These are phyloP conservation scores for Conistra vaccinii DNA, from an alignment of 2,888 invertebrate genomes.

Conservation along the genomic window DNA sequence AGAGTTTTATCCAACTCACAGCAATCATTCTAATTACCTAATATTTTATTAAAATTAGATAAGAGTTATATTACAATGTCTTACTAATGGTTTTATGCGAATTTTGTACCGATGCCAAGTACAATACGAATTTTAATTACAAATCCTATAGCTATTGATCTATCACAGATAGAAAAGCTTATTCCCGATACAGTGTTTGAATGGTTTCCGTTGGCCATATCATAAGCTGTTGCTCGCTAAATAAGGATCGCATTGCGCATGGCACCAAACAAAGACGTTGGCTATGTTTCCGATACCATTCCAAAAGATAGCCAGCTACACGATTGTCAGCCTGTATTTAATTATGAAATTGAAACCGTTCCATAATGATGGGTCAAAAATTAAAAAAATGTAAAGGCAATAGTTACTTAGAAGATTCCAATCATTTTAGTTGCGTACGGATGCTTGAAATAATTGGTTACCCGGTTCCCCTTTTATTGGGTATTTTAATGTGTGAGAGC, in stretches of 20 bases:
- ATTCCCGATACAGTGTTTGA: slow-evolving; percentile 33
- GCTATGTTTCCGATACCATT: slow-evolving; percentile 35
- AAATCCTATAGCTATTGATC: slow-evolving; percentile 16
- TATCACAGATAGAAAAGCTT: slow-evolving; percentile 42
- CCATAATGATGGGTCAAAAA: background rate
- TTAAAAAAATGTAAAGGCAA: background rate
- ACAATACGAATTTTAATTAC: slow-evolving; percentile 18
- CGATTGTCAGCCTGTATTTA: background rate
- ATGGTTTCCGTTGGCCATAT: slow-evolving; percentile 64
- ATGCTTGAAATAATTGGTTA: background rate
- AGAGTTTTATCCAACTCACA: background rate
- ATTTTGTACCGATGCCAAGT: background rate
- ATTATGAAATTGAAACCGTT: slow-evolving; percentile 1
- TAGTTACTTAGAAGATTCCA: background rate
- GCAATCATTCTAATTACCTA: background rate
- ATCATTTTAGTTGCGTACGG: background rate
- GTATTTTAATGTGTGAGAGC: background rate
- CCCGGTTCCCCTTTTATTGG: background rate
- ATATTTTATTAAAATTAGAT: background rate
- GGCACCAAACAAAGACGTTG: slow-evolving; percentile 46
- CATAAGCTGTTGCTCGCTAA: slow-evolving; percentile 30
- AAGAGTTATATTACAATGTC: background rate
- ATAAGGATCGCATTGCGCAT: slow-evolving; percentile 59
- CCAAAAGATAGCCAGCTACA: slow-evolving; percentile 6
- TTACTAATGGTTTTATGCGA: background rate